Conservation (phyloP, 2,113 vertebrate genomes). For the Fulica atra region DNA sequence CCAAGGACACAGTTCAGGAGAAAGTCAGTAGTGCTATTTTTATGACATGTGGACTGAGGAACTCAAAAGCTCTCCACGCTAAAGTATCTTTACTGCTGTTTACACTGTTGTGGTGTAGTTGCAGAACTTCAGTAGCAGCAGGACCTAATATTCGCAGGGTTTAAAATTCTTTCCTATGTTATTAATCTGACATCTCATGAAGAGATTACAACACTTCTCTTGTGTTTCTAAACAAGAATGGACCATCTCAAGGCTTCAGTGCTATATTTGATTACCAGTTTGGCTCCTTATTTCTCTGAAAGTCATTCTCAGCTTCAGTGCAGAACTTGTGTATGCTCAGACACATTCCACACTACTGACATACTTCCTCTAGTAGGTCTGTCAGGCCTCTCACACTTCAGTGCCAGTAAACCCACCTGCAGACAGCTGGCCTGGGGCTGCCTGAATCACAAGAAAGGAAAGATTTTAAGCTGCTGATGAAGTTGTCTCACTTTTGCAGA, state of each 20-base stretch:
- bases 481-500: background rate
- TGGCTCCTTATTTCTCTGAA: background rate
- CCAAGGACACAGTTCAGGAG: fast-evolving
- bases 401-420: background rate
- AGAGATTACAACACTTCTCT: background rate
- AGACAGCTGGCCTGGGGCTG: background rate
- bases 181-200: background rate
- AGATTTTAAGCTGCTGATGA: background rate
- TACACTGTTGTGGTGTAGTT: background rate
- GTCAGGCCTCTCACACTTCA: background rate
- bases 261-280: background rate
- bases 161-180: background rate
- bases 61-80: background rate
- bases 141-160: background rate
- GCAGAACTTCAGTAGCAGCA: background rate
- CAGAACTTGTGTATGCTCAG: background rate
- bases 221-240: background rate
- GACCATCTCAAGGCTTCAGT: background rate
- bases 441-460: background rate
- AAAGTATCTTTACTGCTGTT: background rate
- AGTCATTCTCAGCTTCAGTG: background rate
- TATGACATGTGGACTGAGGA: background rate
- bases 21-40: background rate
- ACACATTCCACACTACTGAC: background rate
- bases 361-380: background rate